phyloP scores from a whole-genome alignment of 2,888 invertebrate species.

The Malachius bipustulatus region DNA sequence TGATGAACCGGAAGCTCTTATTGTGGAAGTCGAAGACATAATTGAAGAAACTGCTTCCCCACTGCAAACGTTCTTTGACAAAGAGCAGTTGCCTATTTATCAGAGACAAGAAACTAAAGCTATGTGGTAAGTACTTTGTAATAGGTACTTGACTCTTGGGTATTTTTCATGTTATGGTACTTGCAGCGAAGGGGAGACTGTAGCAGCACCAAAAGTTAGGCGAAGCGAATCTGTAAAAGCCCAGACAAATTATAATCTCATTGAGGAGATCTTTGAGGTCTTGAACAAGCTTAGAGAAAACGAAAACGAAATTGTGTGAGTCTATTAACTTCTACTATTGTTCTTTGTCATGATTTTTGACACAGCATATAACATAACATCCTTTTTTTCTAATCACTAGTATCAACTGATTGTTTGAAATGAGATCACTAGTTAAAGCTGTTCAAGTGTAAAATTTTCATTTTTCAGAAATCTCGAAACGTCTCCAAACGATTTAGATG shows the following conservation, averaged over 20 bases:
- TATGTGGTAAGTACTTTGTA: conserved; percentile 37
- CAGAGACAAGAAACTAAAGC: conserved; percentile 49
- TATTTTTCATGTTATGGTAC: neutral
- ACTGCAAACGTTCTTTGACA: conserved; percentile 51
- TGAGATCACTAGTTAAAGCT: no score
- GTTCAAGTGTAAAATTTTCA: no score
- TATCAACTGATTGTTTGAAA: no score
- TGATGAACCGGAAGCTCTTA: conserved; percentile 57
- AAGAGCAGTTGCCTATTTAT: conserved; percentile 65
- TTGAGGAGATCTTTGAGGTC: conserved; percentile 38
- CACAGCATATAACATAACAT: no score
- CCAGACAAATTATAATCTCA: conserved; percentile 38
- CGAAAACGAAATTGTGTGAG: conserved; percentile 33
- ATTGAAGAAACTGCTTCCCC: conserved; percentile 69
- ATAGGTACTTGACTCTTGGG: no score
- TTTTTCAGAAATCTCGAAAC: no score
- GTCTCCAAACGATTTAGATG: no score
- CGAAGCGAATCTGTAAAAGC: conserved; percentile 32
- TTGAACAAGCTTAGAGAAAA: conserved; percentile 36
- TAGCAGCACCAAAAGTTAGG: conserved; percentile 31
- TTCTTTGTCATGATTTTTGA: no score
- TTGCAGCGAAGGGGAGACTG: conserved; percentile 34
- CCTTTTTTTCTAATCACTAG: no score
- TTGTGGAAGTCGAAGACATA: conserved; percentile 71
- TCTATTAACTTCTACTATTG: conserved; percentile 5